Evolutionary conservation across 23 tunicate genomes (phyloP), one percentile per base, ranked within the genome.

Genomic region (Trididemnum clinides): DNA sequence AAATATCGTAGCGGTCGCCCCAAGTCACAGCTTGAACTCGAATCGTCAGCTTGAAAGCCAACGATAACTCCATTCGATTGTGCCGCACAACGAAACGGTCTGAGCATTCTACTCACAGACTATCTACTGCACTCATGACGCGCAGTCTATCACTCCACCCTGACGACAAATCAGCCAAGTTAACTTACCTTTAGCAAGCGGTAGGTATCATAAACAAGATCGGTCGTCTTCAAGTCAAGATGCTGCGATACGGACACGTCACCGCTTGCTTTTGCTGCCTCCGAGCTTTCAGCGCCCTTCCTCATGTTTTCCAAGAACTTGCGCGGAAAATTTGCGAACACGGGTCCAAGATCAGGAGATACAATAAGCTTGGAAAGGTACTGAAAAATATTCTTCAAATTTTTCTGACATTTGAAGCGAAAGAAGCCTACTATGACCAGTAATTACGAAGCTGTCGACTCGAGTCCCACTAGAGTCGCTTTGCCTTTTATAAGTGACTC

Each of bases 261-360:
- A 21, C 80, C 80, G 4, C 51, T 51, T 1, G 22, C 50, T 15
- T 57, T 58, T 6, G 32, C 59, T 2, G 63, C 76, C 50, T 33
- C 76, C 29, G 33, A 12, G 2, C 25, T 39, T 18, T 57, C 59
- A 34, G 50, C 50, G 49, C 65, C 20, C 59, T 74, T 85, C 22
- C 82, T 57, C 59, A 73, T 35, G 2, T 33, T 29, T 35, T 86
- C 90, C 31, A 58, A 19, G 62, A 80, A 82, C 50, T 86, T 81
- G 33, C 64, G 29, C 0, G 96, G 96, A n/a, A 72, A 28, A 31
- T 91, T 91, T 35, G 82, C 75, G 84, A 80, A 91, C 44, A 86
- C 50, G 0, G 44, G 31, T 0, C 96, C 96, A 33, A 91, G 57
- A 27, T 86, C 86, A 15, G 96, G 96, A 12, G 96, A 91, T 4